Evolutionary conservation across 2,113 vertebrate genomes (phyloP), one percentile per base, ranked within the genome.

Genomic region (Trematomus loennbergii): DNA sequence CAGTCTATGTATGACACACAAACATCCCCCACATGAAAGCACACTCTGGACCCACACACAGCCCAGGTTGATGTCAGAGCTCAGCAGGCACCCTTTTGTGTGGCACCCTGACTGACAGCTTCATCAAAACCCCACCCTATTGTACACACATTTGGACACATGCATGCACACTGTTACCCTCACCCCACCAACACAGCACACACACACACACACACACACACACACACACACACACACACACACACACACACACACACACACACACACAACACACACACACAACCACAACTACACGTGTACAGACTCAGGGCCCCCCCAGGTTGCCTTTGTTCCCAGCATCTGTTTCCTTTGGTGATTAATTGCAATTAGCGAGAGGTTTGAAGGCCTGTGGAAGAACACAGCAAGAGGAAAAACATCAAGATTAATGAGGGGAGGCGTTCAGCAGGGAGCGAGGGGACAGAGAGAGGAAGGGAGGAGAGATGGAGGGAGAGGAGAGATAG

Each of bases 301-400:
- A 79, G 79, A 73, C 64, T 81, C 75, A 90, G 91, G 89, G 61
- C 90, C 92, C 94, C 93, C 93, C 95, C 95, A 92, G 88, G 90
- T 93, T 89, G 95, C 96, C 96, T 97, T 97, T 97, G 97, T 98
- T 96, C 93, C 94, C 95, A 97, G 97, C 97, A 98, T 99, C 97
- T 98, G 97, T 97, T 98, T 99, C 96, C 80, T 94, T 96, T 95
- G 94, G 96, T 98, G 97, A 98, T 98, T 98, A 98, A 99, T 99
- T 99, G 97, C 97, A 98, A 99, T 99, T 98, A 99, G 97, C 85
- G 88, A 96, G 94, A 92, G 92, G 96, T 96, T 97, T 97, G 97
- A 99, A 98, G 96, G 96, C 96, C 96, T 92, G 94, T 96, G 96
- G 96, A 97, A 97, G 97, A 97, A 96, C 94, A 96, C 96, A 97